Base-by-base conservation (phyloP, 2,113 vertebrate genomes). In the Labeo rohita region DNA sequence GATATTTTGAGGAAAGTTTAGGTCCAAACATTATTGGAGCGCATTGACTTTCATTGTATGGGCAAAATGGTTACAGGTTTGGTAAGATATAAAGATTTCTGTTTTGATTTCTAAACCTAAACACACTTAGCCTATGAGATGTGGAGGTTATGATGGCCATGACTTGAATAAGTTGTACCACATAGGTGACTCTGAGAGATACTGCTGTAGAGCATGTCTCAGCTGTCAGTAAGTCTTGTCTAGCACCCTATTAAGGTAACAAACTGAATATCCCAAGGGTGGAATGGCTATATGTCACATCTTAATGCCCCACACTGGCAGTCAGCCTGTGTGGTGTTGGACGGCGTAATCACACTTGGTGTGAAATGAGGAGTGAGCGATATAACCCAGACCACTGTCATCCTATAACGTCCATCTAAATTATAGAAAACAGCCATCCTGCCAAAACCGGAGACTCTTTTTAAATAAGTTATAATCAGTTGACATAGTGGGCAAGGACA, bases 371-470 rank as follows among this genome's bases (percentile, higher is more conserved):
- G 23, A 85, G 80, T 72, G 36, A 39, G 63, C 82, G 85, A 91
- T 84, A 93, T 85, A 91, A 89, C 78, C 65, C 18, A 93, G 88
- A 92, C 11, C 87, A 79, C 72, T 52, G 9, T 90, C n/a, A 54
- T 84, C 84, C 39, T 7, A 89, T 91, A 88, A 89, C 88, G 90
- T 76, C 45, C 63, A 28, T 81, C 88, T 89, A 90, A 90, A 87
- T 88, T 90, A 89, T 81, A 89, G 84, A 88, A 87, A 70, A 5
- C 84, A 87, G 79, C 88, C 87, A 90, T 83, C 50, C 83, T 89
- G 86, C 85, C 89, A 85, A 87, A 84, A 85, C 68, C 80, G 61
- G 43, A 84, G 89, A 80, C 80, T 87, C 78, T 87, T 87, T 21
- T 86, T 7, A 91, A 92, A 93, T 89, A 82, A 6, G 39, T 2